phyloP scores from a whole-genome alignment of 2,113 vertebrate genomes.

The Chaetops frenatus region DNA sequence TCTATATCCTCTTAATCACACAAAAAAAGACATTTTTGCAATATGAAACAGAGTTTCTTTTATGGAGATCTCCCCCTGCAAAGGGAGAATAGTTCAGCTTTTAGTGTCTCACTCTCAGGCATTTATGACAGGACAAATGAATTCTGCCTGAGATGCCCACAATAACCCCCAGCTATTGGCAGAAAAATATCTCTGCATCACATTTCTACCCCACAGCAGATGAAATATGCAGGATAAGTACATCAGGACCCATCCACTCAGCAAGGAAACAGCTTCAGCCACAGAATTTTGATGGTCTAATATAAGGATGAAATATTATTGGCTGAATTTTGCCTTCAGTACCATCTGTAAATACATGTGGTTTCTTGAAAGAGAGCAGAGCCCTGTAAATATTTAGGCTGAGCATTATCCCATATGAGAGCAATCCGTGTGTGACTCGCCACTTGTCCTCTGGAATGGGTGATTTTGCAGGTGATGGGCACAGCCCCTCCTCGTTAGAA shows the following conservation, averaged over 20 bases:
- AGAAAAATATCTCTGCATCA: background rate
- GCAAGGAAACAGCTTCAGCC: constrained; percentile 1
- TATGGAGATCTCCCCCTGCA: background rate
- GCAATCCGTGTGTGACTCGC: background rate
- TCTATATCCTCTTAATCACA: background rate
- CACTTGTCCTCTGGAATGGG: background rate
- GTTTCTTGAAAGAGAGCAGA: constrained; percentile 32
- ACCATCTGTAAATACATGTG: background rate
- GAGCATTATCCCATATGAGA: background rate
- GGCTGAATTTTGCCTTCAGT: background rate
- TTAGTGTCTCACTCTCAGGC: background rate
- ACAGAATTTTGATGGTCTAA: background rate
- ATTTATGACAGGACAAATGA: background rate
- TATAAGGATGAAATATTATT: background rate
- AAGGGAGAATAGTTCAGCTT: background rate
- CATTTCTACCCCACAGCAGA: background rate
- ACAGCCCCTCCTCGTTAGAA: background rate
- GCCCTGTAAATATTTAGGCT: constrained; percentile 18
- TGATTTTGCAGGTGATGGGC: background rate
- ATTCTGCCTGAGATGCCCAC: background rate
- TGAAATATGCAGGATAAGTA: background rate
- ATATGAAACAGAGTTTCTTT: background rate
- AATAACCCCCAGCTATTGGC: background rate
- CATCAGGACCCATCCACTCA: background rate
- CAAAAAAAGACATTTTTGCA: background rate